phyloP scores from a whole-genome alignment of 2,797 vertebrate genomes.

The Mus caroli region DNA sequence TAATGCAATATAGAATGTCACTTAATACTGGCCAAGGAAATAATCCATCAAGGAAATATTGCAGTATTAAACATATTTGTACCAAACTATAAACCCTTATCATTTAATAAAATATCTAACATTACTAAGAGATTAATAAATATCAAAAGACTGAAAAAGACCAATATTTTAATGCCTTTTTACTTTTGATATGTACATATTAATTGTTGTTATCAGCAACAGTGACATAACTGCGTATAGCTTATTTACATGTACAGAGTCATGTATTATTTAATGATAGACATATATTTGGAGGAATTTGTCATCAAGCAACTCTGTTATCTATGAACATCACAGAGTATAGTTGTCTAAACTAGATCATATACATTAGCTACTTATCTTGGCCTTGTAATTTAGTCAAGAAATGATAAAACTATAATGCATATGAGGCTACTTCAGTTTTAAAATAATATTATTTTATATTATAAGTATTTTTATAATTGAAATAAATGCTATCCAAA shows the following conservation, averaged over 20 bases:
- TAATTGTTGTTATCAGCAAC: background rate
- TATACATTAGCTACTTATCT: background rate
- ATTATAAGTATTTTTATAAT: background rate
- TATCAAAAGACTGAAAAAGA: background rate
- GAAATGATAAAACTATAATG: background rate
- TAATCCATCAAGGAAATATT: background rate
- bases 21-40: background rate
- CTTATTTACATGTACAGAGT: background rate
- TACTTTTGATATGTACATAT: background rate
- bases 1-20: background rate
- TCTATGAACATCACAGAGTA: background rate
- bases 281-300: background rate
- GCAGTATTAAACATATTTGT: background rate
- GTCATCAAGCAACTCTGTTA: background rate
- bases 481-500: background rate
- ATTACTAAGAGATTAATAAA: background rate
- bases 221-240: background rate
- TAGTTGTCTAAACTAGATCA: background rate
- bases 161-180: background rate
- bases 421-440: background rate
- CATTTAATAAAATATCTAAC: background rate
- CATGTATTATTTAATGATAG: background rate
- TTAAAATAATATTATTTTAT: background rate
- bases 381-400: background rate
- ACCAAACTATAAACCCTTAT: background rate